Base-by-base conservation (phyloP, 1,140 invertebrate genomes). In the Radopholus similis region DNA sequence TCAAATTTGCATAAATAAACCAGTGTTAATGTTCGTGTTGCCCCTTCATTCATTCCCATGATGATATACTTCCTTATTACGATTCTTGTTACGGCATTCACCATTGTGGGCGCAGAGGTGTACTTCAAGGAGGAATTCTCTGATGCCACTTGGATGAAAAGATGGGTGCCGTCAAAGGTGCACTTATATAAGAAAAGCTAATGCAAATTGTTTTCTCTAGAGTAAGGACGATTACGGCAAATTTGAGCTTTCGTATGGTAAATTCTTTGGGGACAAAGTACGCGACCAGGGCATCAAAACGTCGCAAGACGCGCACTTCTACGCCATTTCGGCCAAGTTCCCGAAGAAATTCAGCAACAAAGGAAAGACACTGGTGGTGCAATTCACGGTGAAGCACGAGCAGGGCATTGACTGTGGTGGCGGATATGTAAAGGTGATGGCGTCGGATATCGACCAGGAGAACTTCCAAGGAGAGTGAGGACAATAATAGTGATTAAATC, bases 321-420 rank as follows among this genome's bases (percentile, higher is more conserved):
- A 99, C 84, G 95, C 91, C 11, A 78, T 95, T 0, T 97, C 94
- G 34, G 88, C 86, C 47, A 97, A 95, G 83, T 97, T 99, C 83
- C 87, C 88, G 55, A 84, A 85, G 65, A 88, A 90, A 0, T 96
- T 98, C 85, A 89, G 88, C 64, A 98, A 97, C 81, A 89, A 94
- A 81, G 92, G 89, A 60, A 97, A 97, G 81, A 85, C 88, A 2
- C 83, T 97, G 21, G 91, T 97, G 13, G 84, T 99, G 49, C 96
- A 99, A 84, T 98, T 97, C 85, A 60, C 55, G 15, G 93, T 99
- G 0, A 99, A 98, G 84, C 96, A 99, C 83, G 95, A 98, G 84
- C 96, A 99, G 83, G 94, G 93, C 82, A 99, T 99, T 82, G 96
- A 99, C 84, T 99, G 96, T 80, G 96, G 96, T 62, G 96, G 96